phyloP scores from a whole-genome alignment of 1,140 invertebrate species.

The Thaumatotibia leucotreta region DNA sequence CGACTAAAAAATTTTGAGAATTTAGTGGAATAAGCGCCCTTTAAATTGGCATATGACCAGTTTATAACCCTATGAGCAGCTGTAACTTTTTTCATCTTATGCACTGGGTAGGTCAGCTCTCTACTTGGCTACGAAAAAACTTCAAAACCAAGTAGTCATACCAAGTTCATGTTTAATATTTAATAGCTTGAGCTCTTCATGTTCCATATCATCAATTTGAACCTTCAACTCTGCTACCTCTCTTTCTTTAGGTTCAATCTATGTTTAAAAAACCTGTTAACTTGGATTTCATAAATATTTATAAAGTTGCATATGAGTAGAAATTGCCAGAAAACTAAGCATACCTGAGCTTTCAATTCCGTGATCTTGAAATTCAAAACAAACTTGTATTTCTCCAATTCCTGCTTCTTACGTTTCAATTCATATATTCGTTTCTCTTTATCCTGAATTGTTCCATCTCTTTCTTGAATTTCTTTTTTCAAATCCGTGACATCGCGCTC shows the following conservation, averaged over 20 bases:
- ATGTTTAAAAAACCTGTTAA: conserved; percentile 17
- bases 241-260: conserved; percentile 83
- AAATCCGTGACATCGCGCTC: conserved; percentile 87
- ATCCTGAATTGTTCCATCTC: conserved; percentile 87
- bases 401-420: conserved; percentile 89
- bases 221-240: conserved; percentile 82
- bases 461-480: conserved; percentile 86
- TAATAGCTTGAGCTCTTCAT: conserved; percentile 64
- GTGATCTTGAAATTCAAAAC: conserved; percentile 93
- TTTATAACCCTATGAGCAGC: conserved; percentile 33
- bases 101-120: not conserved
- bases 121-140: not conserved
- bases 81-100: conserved; percentile 59
- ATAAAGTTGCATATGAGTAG: no score
- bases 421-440: conserved; percentile 92
- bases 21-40: not conserved
- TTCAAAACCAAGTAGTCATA: conserved; percentile 29
- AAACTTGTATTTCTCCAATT: conserved; percentile 94
- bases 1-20: not conserved
- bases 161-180: conserved; percentile 68
- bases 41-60: conserved; percentile 17
- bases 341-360: conserved; percentile 85
- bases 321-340: conserved; percentile 14
- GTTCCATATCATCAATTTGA: conserved; percentile 81
- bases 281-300: not conserved